These are phyloP conservation scores for Sylvia atricapilla DNA, from an alignment of 2,113 vertebrate genomes.

Conservation along the genomic window DNA sequence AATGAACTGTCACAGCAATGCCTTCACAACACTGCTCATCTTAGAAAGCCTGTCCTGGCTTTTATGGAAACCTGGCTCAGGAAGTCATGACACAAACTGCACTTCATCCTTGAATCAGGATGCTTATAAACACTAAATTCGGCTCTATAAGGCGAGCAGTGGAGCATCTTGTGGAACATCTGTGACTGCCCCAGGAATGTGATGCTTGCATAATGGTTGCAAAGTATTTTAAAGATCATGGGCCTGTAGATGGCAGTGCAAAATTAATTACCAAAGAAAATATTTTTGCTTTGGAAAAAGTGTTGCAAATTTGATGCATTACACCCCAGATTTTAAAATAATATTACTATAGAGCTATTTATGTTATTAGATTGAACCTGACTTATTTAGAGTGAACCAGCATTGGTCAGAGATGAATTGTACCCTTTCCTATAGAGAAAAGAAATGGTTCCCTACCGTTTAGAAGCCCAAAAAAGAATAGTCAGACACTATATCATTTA, in stretches of 20 bases:
- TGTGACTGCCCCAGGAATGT: background rate
- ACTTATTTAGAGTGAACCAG: background rate
- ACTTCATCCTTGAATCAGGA: background rate
- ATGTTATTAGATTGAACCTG: constrained; percentile 20
- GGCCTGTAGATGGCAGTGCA: constrained; percentile 48
- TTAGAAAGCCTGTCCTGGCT: background rate
- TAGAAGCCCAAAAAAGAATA: background rate
- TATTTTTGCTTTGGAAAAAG: background rate
- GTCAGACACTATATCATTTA: constrained; percentile 22
- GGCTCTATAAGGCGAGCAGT: background rate
- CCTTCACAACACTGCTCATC: background rate
- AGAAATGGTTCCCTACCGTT: background rate
- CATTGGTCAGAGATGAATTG: background rate
- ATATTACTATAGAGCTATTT: background rate
- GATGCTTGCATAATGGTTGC: background rate
- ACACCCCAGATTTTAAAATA: constrained; percentile 7
- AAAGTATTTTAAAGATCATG: constrained; percentile 1
- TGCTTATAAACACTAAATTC: background rate
- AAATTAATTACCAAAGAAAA: constrained; percentile 64
- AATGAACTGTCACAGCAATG: background rate
- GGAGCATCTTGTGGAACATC: background rate
- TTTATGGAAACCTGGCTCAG: background rate
- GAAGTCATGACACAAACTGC: background rate
- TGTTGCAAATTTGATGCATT: background rate
- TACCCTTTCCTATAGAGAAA: constrained; percentile 4